Base-by-base conservation (phyloP, 2,797 vertebrate species). In the Eutrigla gurnardus region DNA sequence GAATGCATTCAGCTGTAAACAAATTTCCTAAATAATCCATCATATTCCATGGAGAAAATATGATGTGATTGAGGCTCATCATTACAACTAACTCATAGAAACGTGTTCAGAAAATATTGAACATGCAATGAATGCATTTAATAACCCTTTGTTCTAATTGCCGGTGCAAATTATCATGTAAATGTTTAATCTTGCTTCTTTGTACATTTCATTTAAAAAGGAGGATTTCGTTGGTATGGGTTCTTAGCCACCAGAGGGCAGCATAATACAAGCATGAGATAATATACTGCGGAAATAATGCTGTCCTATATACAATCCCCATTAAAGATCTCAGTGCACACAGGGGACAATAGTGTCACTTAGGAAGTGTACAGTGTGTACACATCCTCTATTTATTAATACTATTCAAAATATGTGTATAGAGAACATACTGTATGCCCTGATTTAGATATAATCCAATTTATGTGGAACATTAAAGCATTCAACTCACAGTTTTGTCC, bases 241-340 rank as follows among this genome's bases (percentile, higher is more conserved):
- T 57, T 18, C 57, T 10, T 57, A 0, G 14, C 58, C 91, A 88
- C 74, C 84, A 94, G 94, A 90, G 88, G 91, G 88, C 91, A 91
- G 89, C 85, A 87, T 72, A 49, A 69, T 18, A 90, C 84, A 91
- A 80, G 65, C 7, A 43, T 69, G 68, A 69, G 4, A 67, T 42
- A 37, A 45, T 76, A 53, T 67, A 47, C 7, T 0, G 40, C 39
- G 15, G 65, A 67, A 42, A 40, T 11, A 50, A 7, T 13, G 2
- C 15, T 57, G 17, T 33, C 33, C 46, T 14, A 3, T 1, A 49
- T 9, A 6, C 40, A 47, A 33, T 49, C 18, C 68, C 1, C 12
- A 3, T 9, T 3, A n/a, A 1, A 46, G 25, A 55, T 49, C 10
- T 25, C 14, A 60, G 36, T 18, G 50, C 10, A 57, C 3, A 40